Base-by-base conservation (phyloP, 2,888 invertebrate species). In the Argynnis bischoffii region DNA sequence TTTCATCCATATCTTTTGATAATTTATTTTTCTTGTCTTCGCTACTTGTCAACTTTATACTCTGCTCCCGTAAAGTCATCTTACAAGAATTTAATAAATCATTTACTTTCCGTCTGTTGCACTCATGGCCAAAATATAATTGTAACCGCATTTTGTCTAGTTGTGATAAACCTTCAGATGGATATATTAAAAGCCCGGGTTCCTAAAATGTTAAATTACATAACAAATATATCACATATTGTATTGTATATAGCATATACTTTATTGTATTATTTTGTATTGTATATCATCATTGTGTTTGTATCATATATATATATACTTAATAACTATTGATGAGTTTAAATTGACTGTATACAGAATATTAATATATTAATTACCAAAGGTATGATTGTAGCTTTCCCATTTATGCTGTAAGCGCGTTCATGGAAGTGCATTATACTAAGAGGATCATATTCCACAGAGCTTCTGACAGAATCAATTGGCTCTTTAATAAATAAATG, bases 401-500 rank as follows among this genome's bases (percentile, higher is more conserved):
- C 90, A 57, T 90, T 89, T 8, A 71, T 70, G 55, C 82, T 89
- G 70, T 78, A 91, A 0, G 88, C 87, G 15, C 86, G 76, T 26
- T 87, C 86, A 67, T 88, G 86, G 76, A 90, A 91, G 46, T 91
- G 90, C 90, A 91, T 90, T 13, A 89, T 69, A 68, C 90, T 91
- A 76, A 80, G 74, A 0, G 88, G 84, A 64, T 91, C 90, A 64
- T 90, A 91, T 67, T 90, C 89, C 5, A 81, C 77, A 15, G 80
- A 14, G n/a, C 55, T 48, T 51, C 76, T 78, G 48, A 75, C 63
- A 2, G 67, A 14, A 15, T 77, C 75, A 0, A 70, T 67, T 3
- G 56, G 47, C 53, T 75, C 76, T 3, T 82, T 75, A 8, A 74
- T 75, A 69, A 83, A 90, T 31, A 89, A 73, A 3, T 74, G 53